Conservation (phyloP, 1,140 invertebrate genomes). For the Ceratosolen fusciceps region DNA sequence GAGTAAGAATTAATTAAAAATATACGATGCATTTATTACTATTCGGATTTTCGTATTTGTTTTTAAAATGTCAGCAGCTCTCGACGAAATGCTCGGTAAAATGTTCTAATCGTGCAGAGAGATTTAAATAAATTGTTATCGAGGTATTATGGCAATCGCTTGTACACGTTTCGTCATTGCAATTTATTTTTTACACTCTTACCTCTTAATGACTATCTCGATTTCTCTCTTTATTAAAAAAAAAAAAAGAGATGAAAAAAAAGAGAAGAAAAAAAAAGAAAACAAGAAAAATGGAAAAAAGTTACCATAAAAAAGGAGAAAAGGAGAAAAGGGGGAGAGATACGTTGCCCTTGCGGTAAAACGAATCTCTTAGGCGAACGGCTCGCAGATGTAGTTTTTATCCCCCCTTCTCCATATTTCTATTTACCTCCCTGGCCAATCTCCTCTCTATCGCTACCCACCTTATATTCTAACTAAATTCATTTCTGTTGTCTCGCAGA, state of each 20-base stretch:
- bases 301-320: too few species aligned
- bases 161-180: too few species aligned
- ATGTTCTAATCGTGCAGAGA: too few species aligned
- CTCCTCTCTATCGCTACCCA: neutral
- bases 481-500: neutral
- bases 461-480: conserved; percentile 4
- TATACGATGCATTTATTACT: too few species aligned
- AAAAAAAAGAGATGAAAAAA: neutral
- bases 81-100: too few species aligned
- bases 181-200: too few species aligned
- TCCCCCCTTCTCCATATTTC: neutral
- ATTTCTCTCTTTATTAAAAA: neutral
- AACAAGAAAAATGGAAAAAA: too few species aligned
- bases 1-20: too few species aligned
- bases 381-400: neutral
- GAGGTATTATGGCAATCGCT: too few species aligned
- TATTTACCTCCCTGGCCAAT: neutral
- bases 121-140: too few species aligned
- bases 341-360: neutral
- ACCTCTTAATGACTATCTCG: neutral
- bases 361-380: neutral
- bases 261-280: neutral
- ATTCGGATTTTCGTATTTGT: too few species aligned
- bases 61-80: too few species aligned
- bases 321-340: neutral